Evolutionary conservation across 2,113 vertebrate species (phyloP).

Genomic region (Centropus unirufus): DNA sequence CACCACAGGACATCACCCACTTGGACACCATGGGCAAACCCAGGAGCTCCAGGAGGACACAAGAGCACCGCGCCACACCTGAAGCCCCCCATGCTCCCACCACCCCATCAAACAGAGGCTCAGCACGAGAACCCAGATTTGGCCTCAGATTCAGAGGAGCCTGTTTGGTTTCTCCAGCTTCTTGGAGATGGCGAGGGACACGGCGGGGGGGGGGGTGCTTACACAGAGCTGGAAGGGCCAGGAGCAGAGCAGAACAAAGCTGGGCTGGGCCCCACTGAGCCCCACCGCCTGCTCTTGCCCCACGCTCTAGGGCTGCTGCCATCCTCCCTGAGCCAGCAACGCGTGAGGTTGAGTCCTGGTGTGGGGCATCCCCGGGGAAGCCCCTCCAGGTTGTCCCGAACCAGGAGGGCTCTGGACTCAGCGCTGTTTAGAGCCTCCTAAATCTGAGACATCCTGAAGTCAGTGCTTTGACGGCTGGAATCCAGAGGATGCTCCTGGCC

Average conservation of each 20-base stretch:
- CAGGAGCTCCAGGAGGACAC: background rate
- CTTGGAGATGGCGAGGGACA: background rate
- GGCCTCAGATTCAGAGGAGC: background rate
- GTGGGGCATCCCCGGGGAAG: background rate
- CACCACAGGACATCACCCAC: background rate
- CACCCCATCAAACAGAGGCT: background rate
- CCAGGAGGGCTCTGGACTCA: background rate
- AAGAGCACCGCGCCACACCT: background rate
- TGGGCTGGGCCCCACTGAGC: background rate
- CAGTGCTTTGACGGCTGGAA: background rate
- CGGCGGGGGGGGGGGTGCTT: too few relatives aligned
- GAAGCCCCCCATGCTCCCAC: background rate
- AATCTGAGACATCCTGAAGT: background rate
- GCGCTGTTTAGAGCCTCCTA: background rate
- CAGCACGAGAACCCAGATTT: background rate
- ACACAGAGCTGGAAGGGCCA: background rate
- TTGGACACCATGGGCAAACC: background rate
- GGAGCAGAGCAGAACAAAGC: background rate
- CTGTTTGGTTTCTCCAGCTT: background rate
- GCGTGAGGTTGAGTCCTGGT: background rate
- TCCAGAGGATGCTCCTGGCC: background rate
- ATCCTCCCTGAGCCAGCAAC: background rate
- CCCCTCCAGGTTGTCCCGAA: background rate
- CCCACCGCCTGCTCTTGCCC: accelerated
- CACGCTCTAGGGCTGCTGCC: background rate